These are phyloP conservation scores for Agrochola circellaris DNA, from an alignment of 2,888 invertebrate species.

Conservation along the genomic window DNA sequence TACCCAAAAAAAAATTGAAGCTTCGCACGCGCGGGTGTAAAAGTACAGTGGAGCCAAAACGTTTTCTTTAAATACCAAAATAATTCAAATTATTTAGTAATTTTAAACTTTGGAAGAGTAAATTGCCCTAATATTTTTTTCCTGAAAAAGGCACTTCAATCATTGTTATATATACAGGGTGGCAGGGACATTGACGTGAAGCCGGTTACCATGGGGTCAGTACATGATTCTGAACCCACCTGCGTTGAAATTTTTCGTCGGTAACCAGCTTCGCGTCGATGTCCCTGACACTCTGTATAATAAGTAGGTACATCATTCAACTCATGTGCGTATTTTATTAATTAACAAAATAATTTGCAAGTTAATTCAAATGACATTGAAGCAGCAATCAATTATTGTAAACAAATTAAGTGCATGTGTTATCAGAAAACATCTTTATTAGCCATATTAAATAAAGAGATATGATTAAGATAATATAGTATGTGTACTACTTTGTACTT, in stretches of 20 bases:
- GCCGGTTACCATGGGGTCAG: too few relatives aligned
- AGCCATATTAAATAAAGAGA: slow-evolving; percentile 24
- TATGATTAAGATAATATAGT: slow-evolving; percentile 25
- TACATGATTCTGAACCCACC: too few relatives aligned
- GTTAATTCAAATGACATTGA: not conserved
- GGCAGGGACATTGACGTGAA: too few relatives aligned
- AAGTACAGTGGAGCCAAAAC: too few relatives aligned
- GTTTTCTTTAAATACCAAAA: not conserved
- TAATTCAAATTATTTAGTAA: not conserved
- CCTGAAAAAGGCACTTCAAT: not conserved
- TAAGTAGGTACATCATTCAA: too few relatives aligned
- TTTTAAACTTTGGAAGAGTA: not conserved
- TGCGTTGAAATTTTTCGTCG: too few relatives aligned
- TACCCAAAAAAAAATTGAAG: too few relatives aligned
- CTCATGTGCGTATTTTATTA: too few relatives aligned
- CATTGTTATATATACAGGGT: not conserved
- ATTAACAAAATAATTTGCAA: not conserved
- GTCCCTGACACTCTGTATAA: too few relatives aligned
- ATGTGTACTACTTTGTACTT: slow-evolving; percentile 5
- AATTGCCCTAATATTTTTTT: not conserved
- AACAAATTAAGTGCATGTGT: slow-evolving; percentile 10
- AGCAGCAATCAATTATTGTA: slow-evolving; percentile 23
- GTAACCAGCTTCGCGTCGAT: too few relatives aligned
- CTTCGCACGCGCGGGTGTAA: too few relatives aligned
- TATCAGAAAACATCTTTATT: slow-evolving; percentile 31